These are phyloP conservation scores for Eupristina koningsbergeri DNA, from an alignment of 1,140 invertebrate genomes.

Conservation along the genomic window DNA sequence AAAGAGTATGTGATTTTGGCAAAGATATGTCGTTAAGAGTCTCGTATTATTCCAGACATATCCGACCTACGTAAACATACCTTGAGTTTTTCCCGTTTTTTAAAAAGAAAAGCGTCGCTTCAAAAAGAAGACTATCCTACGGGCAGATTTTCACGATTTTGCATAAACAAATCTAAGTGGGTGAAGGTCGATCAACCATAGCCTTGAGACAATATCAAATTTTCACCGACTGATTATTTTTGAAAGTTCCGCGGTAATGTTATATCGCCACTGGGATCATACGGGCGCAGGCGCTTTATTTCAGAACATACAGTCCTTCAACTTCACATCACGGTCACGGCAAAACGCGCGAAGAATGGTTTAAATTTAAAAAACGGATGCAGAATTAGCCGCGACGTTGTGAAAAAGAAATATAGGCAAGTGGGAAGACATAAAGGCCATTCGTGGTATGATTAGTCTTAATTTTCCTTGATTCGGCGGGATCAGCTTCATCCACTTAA, in stretches of 20 bases:
- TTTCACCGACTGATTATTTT: slow-evolving; percentile 45
- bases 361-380: slow-evolving; percentile 31
- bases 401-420: not conserved
- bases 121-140: not conserved
- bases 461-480: not conserved
- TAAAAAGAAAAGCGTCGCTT: not conserved
- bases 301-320: slow-evolving; percentile 28
- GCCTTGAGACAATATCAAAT: slow-evolving; percentile 42
- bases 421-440: not conserved
- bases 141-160: slow-evolving; percentile 20
- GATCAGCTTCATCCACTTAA: not conserved
- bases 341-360: slow-evolving; percentile 18
- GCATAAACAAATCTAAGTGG: slow-evolving; percentile 42
- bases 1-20: not conserved
- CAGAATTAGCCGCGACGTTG: not conserved
- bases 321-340: slow-evolving; percentile 42
- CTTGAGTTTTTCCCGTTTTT: slow-evolving; percentile 1
- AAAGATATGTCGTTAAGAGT: not conserved
- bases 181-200: not conserved
- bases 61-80: not conserved
- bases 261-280: slow-evolving; percentile 23
- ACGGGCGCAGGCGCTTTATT: slow-evolving; percentile 28
- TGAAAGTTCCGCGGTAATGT: slow-evolving; percentile 7
- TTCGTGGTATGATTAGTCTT: not conserved
- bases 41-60: not conserved